Evolutionary conservation across 2,888 invertebrate species (phyloP).

Genomic region (Coronaproctus castanopsis): DNA sequence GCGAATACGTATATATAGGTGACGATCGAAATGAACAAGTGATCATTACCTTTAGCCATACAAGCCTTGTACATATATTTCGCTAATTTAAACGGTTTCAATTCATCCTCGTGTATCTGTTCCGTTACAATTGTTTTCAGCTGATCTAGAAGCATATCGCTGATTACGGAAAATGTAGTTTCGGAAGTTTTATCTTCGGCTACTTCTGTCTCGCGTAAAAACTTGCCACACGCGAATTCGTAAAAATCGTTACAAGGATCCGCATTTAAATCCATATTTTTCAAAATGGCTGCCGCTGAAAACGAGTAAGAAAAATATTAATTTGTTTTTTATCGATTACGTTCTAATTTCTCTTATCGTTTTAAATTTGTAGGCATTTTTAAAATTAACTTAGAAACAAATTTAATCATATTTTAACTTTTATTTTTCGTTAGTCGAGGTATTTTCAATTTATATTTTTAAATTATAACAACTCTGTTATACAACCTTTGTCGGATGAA

Average conservation of each 20-base stretch:
- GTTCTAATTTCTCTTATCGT: too few relatives aligned
- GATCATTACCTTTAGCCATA: conserved; percentile 73
- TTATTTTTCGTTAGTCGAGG: too few relatives aligned
- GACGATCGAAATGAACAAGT: too few relatives aligned
- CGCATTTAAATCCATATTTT: conserved; percentile 45
- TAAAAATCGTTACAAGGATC: conserved; percentile 71
- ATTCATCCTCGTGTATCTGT: conserved; percentile 37
- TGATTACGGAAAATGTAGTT: conserved; percentile 53
- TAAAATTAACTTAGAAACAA: too few relatives aligned
- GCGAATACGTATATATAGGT: too few relatives aligned
- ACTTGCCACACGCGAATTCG: conserved; percentile 56
- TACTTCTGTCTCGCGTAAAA: conserved; percentile 46
- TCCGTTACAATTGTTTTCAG: conserved; percentile 47
- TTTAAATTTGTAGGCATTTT: too few relatives aligned
- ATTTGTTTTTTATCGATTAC: too few relatives aligned
- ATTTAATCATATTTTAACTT: too few relatives aligned
- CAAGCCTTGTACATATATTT: conserved; percentile 70
- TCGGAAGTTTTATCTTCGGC: conserved; percentile 64
- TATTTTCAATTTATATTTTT: too few relatives aligned
- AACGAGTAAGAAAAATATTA: not conserved
- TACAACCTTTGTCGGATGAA: too few relatives aligned
- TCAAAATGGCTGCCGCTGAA: conserved; percentile 44
- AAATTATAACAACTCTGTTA: too few relatives aligned
- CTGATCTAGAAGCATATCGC: conserved; percentile 52
- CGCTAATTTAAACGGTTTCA: conserved; percentile 50